A percentile compares a stretch with the other conserved stretches of the same genome.
Conservation (phyloP, 2,113 vertebrate species). For the Hipposideros armiger region DNA sequence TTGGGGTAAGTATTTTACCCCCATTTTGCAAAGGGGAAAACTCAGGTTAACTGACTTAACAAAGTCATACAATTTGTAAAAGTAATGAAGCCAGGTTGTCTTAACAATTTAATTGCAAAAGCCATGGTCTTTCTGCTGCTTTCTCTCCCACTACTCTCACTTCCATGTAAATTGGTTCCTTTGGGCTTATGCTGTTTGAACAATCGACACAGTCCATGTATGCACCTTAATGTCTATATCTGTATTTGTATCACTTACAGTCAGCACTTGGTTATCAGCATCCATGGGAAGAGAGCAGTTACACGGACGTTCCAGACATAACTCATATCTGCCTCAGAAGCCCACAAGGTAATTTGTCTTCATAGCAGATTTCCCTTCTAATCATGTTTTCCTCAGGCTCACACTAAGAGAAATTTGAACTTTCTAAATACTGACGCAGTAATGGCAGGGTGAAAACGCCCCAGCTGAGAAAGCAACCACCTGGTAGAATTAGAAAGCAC, state of each 20-base stretch:
- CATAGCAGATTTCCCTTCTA: constrained; percentile 2
- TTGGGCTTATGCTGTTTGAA: not conserved
- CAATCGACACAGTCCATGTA: not conserved
- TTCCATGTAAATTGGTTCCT: not conserved
- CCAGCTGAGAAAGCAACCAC: not conserved
- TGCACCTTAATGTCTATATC: not conserved
- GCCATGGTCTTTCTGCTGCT: not conserved
- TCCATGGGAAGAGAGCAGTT: not conserved
- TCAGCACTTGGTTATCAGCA: not conserved
- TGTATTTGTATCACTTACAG: not conserved
- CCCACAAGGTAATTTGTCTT: not conserved
- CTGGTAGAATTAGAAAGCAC: not conserved
- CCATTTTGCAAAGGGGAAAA: not conserved
- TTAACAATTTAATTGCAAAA: not conserved
- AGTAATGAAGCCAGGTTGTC: not conserved
- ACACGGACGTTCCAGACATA: not conserved
- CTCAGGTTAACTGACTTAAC: not conserved
- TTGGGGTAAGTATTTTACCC: not conserved
- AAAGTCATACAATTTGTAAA: not conserved
- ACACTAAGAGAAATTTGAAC: constrained; percentile 17
- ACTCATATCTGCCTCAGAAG: not conserved
- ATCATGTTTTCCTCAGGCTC: not conserved
- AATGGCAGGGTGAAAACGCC: not conserved
- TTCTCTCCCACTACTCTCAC: not conserved
- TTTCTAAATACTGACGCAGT: not conserved